phyloP scores from a whole-genome alignment of 2,888 invertebrate species.

The Gymnosoma rotundatum region DNA sequence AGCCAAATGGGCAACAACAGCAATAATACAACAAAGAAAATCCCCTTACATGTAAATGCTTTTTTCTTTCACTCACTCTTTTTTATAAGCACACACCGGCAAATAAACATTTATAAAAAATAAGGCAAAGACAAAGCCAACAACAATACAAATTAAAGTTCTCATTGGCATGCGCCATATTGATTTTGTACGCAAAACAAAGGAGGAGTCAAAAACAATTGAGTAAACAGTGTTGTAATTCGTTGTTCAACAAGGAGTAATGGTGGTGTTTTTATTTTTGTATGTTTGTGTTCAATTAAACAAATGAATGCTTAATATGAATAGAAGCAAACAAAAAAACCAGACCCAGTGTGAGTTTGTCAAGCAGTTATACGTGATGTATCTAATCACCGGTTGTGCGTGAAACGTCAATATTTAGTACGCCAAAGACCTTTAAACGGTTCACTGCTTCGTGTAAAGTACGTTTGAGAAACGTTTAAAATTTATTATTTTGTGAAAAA shows the following conservation, averaged over 20 bases:
- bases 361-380: constrained; percentile 72
- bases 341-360: constrained; percentile 39
- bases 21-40: constrained; percentile 61
- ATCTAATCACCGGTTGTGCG: constrained; percentile 64
- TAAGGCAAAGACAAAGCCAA: neutral
- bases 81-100: neutral
- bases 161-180: constrained; percentile 79
- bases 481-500: constrained; percentile 16
- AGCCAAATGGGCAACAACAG: constrained; percentile 58
- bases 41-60: constrained; percentile 42
- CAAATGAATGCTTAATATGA: constrained; percentile 24
- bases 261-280: constrained; percentile 71
- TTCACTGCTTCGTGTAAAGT: constrained; percentile 75
- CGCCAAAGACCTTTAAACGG: constrained; percentile 79
- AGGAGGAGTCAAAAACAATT: constrained; percentile 75
- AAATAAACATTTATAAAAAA: constrained; percentile 35
- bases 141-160: constrained; percentile 36
- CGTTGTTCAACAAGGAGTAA: constrained; percentile 38
- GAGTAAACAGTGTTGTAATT: constrained; percentile 38
- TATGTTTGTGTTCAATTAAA: neutral
- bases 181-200: constrained; percentile 70
- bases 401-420: constrained; percentile 74
- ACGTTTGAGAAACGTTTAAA: constrained; percentile 34
- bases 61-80: neutral
- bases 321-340: constrained; percentile 13